phyloP scores from a whole-genome alignment of 2,888 invertebrate species.

The Azorinus chamasolen region DNA sequence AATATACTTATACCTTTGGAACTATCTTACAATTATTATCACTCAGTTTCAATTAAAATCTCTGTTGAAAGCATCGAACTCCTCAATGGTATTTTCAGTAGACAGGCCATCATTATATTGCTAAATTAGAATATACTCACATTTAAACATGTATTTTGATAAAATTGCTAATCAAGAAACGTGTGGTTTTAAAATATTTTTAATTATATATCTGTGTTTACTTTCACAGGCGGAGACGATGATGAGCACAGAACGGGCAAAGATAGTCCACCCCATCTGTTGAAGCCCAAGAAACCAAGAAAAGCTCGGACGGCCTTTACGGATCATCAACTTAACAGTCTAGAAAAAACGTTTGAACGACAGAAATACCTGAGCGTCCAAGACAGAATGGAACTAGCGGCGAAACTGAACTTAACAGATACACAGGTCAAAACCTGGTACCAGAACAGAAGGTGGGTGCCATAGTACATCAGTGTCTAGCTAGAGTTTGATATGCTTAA shows the following conservation, averaged over 20 bases:
- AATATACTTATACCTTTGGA: too few relatives aligned
- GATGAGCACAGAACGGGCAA: conserved; percentile 13
- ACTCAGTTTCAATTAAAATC: too few relatives aligned
- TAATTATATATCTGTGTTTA: too few relatives aligned
- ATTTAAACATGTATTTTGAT: too few relatives aligned
- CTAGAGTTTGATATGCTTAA: background rate
- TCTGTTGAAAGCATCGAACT: too few relatives aligned
- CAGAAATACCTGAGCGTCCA: conserved; percentile 93
- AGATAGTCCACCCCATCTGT: conserved; percentile 46
- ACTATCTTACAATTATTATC: too few relatives aligned
- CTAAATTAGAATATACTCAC: too few relatives aligned
- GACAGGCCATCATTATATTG: too few relatives aligned
- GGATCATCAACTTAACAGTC: conserved; percentile 95
- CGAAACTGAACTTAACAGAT: conserved; percentile 96
- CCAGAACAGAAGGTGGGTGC: conserved; percentile 94
- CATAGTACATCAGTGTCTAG: background rate
- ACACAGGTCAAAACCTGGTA: conserved; percentile 99
- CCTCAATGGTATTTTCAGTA: too few relatives aligned
- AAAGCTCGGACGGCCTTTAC: conserved; percentile 99
- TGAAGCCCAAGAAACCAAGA: conserved; percentile 93
- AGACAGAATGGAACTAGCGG: conserved; percentile 99
- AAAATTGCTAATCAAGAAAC: too few relatives aligned
- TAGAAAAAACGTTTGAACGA: conserved; percentile 98
- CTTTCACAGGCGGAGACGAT: background rate
- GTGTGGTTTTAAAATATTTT: too few relatives aligned